Evolutionary conservation across 2,888 invertebrate species (phyloP).

Genomic region (Apeira syringaria): DNA sequence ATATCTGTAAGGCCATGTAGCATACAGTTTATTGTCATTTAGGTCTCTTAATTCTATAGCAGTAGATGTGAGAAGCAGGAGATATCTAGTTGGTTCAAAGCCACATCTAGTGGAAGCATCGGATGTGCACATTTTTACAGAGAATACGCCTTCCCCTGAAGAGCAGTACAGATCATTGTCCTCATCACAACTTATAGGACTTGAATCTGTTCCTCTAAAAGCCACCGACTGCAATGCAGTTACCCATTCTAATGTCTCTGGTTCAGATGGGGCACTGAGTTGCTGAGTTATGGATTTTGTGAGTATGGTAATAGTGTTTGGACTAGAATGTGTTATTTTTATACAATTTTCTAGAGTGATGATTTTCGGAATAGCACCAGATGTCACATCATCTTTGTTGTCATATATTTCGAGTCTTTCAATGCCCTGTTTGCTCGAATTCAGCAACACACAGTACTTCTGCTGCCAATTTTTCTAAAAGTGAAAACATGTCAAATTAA

Average conservation of each 20-base stretch:
- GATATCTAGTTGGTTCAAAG: slow-evolving; percentile 88
- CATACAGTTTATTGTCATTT: slow-evolving; percentile 85
- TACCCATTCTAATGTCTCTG: slow-evolving; percentile 90
- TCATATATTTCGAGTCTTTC: slow-evolving; percentile 94
- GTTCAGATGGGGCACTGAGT: slow-evolving; percentile 84
- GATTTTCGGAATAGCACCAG: slow-evolving; percentile 87
- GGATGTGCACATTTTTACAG: slow-evolving; percentile 89
- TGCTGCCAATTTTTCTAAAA: slow-evolving; percentile 92
- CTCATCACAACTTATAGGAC: slow-evolving; percentile 88
- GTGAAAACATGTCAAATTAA: background rate
- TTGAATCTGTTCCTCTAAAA: slow-evolving; percentile 87
- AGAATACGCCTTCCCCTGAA: slow-evolving; percentile 91
- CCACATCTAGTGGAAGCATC: slow-evolving; percentile 91
- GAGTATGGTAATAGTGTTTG: slow-evolving; percentile 87
- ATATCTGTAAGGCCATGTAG: slow-evolving; percentile 93
- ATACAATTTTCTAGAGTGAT: slow-evolving; percentile 94
- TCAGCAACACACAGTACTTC: slow-evolving; percentile 90
- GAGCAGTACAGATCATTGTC: slow-evolving; percentile 95
- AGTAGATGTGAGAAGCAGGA: slow-evolving; percentile 88
- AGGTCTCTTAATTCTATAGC: slow-evolving; percentile 89
- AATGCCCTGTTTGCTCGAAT: slow-evolving; percentile 93
- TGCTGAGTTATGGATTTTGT: slow-evolving; percentile 89
- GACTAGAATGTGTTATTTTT: slow-evolving; percentile 89
- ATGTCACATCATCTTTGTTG: slow-evolving; percentile 87
- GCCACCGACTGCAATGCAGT: slow-evolving; percentile 91